These are phyloP conservation scores for Tipula unca DNA, from an alignment of 2,888 invertebrate species.

Conservation along the genomic window DNA sequence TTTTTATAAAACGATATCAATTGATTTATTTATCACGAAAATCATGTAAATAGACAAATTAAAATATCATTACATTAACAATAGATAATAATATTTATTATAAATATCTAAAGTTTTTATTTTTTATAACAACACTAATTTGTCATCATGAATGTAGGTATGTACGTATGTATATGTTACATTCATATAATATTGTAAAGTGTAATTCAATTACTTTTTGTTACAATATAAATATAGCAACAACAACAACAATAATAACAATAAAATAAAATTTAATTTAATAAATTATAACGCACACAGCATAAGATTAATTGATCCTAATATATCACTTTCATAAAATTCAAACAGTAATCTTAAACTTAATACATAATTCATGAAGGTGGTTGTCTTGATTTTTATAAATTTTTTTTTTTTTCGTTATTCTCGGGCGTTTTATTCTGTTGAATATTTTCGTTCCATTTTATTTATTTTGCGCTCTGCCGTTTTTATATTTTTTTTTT, in stretches of 20 bases:
- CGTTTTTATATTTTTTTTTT: too few relatives aligned
- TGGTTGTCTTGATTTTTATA: background rate
- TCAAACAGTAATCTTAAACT: slow-evolving; percentile 14
- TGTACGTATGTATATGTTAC: too few relatives aligned
- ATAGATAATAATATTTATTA: background rate
- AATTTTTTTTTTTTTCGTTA: background rate
- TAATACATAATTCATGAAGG: slow-evolving; percentile 8
- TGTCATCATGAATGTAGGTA: too few relatives aligned
- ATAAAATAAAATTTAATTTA: slow-evolving; percentile 1
- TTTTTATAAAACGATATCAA: background rate
- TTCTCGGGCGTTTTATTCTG: background rate
- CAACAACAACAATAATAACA: background rate
- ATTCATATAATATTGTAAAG: background rate
- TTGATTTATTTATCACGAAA: slow-evolving; percentile 8
- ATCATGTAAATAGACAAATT: background rate
- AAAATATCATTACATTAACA: slow-evolving; percentile 3
- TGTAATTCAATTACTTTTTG: background rate
- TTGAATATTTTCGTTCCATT: background rate
- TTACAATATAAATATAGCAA: background rate
- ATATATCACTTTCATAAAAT: slow-evolving; percentile 8
- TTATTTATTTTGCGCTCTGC: background rate
- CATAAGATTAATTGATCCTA: background rate
- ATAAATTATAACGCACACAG: background rate
- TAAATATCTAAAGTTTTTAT: background rate
- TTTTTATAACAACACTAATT: background rate